phyloP scores from a whole-genome alignment of 2,797 vertebrate species.

The Enteromius mattozi region DNA sequence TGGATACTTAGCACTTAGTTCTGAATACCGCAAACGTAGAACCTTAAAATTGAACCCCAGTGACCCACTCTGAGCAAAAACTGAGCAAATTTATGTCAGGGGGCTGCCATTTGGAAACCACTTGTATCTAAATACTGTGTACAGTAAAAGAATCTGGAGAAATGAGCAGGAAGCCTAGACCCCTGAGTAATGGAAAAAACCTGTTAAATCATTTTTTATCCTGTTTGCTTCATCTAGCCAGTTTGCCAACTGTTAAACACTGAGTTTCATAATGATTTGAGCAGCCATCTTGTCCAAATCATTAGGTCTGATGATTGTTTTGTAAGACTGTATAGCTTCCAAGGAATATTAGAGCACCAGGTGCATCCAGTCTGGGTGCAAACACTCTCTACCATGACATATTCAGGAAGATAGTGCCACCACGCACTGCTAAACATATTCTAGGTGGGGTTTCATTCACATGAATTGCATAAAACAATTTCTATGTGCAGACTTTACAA shows the following conservation, averaged over 20 bases:
- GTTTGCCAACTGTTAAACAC: conserved; percentile 9
- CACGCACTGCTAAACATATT: not conserved
- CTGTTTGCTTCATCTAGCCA: not conserved
- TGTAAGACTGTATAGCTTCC: not conserved
- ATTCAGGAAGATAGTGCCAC: not conserved
- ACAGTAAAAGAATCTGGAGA: conserved; percentile 2
- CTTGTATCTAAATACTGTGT: not conserved
- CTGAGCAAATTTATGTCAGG: not conserved
- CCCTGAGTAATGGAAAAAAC: not conserved
- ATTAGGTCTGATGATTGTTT: conserved; percentile 18
- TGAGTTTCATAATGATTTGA: conserved; percentile 25
- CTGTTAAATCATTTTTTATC: not conserved
- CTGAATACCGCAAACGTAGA: not conserved
- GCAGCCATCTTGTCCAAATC: not conserved
- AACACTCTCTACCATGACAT: not conserved
- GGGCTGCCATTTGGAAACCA: not conserved
- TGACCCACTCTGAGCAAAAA: not conserved
- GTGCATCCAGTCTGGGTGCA: not conserved
- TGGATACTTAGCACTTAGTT: not conserved
- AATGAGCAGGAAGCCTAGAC: not conserved
- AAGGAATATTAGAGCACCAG: not conserved
- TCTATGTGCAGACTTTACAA: not conserved
- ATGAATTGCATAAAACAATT: not conserved
- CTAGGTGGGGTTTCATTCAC: not conserved
- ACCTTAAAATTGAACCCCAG: not conserved